Percentiles rank a stretch among this genome's conserved stretches.
Conservation (phyloP, 2,797 vertebrate genomes). For the Coilia nasus region DNA sequence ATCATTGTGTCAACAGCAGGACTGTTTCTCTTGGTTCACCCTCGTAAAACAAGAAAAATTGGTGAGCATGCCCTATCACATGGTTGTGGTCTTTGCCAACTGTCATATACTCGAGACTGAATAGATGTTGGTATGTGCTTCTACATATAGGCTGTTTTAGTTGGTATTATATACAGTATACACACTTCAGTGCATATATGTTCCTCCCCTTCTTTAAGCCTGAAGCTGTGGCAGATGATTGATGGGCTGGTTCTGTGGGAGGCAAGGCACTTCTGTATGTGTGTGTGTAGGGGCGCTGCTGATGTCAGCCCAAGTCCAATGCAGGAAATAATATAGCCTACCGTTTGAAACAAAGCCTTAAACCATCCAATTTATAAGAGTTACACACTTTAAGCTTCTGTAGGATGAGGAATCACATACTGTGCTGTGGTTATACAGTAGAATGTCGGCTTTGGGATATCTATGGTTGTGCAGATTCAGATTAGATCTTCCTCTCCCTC, state of each 20-base stretch:
- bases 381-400: not conserved
- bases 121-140: not conserved
- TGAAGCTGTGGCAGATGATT: not conserved
- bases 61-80: not conserved
- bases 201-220: not conserved
- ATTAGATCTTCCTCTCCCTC: not conserved
- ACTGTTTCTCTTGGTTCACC: not conserved
- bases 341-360: not conserved
- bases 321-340: not conserved
- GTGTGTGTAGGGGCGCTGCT: conserved; percentile 4
- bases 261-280: not conserved
- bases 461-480: not conserved
- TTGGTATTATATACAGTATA: not conserved
- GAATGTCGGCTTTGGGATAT: not conserved
- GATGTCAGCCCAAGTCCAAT: conserved; percentile 19
- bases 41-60: not conserved
- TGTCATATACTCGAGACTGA: not conserved
- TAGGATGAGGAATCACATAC: not conserved
- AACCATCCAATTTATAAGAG: not conserved
- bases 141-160: not conserved
- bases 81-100: not conserved
- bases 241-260: not conserved
- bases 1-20: conserved; percentile 12
- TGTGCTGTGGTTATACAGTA: not conserved
- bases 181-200: not conserved